Evolutionary conservation across 2,113 vertebrate genomes (phyloP).

Genomic region (Astatoreochromis straeleni): DNA sequence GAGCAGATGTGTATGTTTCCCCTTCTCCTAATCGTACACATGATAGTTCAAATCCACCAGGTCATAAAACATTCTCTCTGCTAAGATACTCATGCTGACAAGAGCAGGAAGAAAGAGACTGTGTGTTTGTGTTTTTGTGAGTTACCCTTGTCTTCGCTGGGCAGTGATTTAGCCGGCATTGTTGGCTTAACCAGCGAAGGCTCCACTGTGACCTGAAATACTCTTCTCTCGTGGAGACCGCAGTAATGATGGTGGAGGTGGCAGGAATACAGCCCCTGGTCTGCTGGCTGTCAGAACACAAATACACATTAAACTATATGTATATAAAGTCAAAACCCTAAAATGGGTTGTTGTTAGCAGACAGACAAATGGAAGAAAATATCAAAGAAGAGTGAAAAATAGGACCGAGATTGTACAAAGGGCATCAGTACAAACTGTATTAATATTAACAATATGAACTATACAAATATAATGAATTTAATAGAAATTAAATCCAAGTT

Average conservation of each 20-base stretch:
- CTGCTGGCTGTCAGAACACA: constrained; percentile 54
- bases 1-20: constrained; percentile 32
- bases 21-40: background rate
- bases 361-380: background rate
- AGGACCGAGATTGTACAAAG: background rate
- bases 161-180: constrained; percentile 45
- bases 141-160: constrained; percentile 60
- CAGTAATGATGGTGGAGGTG: constrained; percentile 97
- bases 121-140: constrained; percentile 16
- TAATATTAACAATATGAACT: background rate
- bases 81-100: background rate
- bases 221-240: constrained; percentile 85
- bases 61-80: constrained; percentile 3
- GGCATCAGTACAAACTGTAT: background rate
- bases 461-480: background rate
- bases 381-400: background rate
- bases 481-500: background rate
- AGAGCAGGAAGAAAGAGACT: background rate
- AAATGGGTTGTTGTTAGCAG: background rate
- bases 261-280: constrained; percentile 88
- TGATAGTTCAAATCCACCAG: constrained; percentile 1
- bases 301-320: background rate
- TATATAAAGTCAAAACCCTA: background rate
- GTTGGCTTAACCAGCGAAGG: constrained; percentile 58
- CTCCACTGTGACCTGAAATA: constrained; percentile 76